Evolutionary conservation across 2,888 invertebrate genomes (phyloP), one percentile per base, ranked within the genome.

Genomic region (Trichopoda pennipes): DNA sequence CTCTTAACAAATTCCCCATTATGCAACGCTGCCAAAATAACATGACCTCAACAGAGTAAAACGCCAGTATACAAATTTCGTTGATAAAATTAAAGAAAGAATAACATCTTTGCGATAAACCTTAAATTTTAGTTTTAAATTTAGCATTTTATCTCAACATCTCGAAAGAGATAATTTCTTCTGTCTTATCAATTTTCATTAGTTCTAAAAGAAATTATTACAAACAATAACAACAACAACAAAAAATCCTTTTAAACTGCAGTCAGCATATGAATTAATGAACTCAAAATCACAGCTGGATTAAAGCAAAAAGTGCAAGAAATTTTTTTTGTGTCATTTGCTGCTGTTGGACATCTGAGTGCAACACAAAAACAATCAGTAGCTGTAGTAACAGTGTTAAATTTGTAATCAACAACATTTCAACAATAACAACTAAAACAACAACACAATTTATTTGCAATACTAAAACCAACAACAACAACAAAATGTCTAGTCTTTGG

Each of bases 351-450:
- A 17, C 23, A 0, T 23, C 10, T 23, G 28, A 10, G 49, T 23
- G 53, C 28, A 42, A 47, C 16, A 44, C 35, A 56, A 75, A n/a
- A 68, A 60, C 58, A 68, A 61, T 80, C 79, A 69, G 73, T 51
- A 81, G 56, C 73, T 63, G 63, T 53, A 66, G 28, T 28, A 80
- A 75, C 66, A 72, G 75, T 76, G 80, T 76, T 70, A 80, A 75
- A 70, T 75, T 53, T 70, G 53, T 69, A 64, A 76, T 70, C 75
- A 80, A 76, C 80, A 80, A 70, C 68, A 74, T 68, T 74, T 68
- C 68, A 74, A 74, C 38, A n/a, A n/a, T n/a, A n/a, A n/a, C n/a
- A n/a, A n/a, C n/a, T n/a, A n/a, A n/a, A n/a, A n/a, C n/a, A 23
- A 60, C 70, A 70, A 55, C 64, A 70, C 12, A 53, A 42, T 74